phyloP scores from a whole-genome alignment of 2,113 vertebrate species.

The Rhinoptilus africanus region DNA sequence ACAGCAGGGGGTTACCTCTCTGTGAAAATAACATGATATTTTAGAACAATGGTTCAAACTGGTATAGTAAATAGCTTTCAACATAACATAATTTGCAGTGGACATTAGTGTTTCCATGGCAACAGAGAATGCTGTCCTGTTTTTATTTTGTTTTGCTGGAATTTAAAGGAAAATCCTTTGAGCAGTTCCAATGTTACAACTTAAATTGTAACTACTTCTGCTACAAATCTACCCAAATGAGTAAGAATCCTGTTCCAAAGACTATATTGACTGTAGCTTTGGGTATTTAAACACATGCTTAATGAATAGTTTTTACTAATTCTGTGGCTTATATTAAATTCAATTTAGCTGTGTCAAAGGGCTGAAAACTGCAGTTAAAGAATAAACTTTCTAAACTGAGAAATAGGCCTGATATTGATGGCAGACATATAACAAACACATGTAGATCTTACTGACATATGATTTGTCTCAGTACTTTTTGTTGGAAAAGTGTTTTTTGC shows the following conservation, averaged over 20 bases:
- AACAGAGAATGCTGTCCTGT: background rate
- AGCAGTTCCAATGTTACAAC: background rate
- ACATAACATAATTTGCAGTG: background rate
- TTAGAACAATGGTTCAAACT: background rate
- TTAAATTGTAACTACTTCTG: background rate
- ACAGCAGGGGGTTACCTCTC: background rate
- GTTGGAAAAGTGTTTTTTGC: background rate
- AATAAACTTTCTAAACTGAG: background rate
- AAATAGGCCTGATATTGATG: background rate
- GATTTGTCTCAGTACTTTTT: background rate
- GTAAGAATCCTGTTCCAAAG: background rate
- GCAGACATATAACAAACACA: background rate
- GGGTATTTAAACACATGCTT: rapidly evolving
- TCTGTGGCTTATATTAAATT: background rate
- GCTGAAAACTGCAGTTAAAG: background rate
- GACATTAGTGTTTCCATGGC: background rate
- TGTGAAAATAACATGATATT: slow-evolving; percentile 9
- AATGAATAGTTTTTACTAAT: background rate
- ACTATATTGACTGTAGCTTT: background rate
- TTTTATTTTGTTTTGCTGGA: background rate
- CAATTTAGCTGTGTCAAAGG: background rate
- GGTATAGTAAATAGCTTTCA: background rate
- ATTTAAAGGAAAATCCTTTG: background rate
- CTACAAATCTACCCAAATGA: background rate
- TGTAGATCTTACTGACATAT: background rate